Evolutionary conservation across 2,113 vertebrate species (phyloP), one percentile per base, ranked within the genome.

Genomic region (Ploceus nigricollis): DNA sequence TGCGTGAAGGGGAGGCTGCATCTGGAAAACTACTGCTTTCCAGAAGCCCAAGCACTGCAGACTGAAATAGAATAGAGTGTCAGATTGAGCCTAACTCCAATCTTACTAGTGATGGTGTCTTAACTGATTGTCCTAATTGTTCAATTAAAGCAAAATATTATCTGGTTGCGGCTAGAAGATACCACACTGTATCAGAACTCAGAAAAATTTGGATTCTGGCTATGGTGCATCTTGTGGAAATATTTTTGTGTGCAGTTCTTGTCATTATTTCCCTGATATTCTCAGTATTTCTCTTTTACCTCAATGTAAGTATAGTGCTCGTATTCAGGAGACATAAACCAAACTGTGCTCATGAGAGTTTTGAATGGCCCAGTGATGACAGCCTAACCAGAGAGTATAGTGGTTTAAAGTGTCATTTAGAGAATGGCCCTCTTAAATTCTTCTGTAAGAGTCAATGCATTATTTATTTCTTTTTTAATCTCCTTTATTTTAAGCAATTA

Each of bases 371-470:
- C 31, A 24, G 28, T 53, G 78, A 51, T 65, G 53, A 69, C 82
- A 85, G 50, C 66, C 82, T 94, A 92, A 85, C 23, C 66, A 73
- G 54, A 88, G 95, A 72, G 8, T n/a, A 58, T 13, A 16, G 48
- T 45, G 31, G 28, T 92, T 91, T 64, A 76, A 89, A 79, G 10
- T 44, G 22, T 54, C 68, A 58, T 92, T 83, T 81, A 77, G 68
- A 86, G n/a, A 86, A 93, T 37, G 45, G 8, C 19, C 39, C 54
- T 77, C 78, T 70, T 54, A 88, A 83, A 80, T 63, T 86, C 10
- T 94, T 80, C 63, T 65, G 33, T 88, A 78, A 54, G 54, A 86
- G 78, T 94, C 84, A 95, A 92, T 91, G 57, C 44, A 90, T 96
- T 77, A 65, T 45, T 44, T 39, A 23, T 68, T 50, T 31, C 28